Percentiles rank a stretch among this genome's conserved stretches.
phyloP scores from a whole-genome alignment of 2,797 vertebrate genomes.

The Rachycentron canadum region DNA sequence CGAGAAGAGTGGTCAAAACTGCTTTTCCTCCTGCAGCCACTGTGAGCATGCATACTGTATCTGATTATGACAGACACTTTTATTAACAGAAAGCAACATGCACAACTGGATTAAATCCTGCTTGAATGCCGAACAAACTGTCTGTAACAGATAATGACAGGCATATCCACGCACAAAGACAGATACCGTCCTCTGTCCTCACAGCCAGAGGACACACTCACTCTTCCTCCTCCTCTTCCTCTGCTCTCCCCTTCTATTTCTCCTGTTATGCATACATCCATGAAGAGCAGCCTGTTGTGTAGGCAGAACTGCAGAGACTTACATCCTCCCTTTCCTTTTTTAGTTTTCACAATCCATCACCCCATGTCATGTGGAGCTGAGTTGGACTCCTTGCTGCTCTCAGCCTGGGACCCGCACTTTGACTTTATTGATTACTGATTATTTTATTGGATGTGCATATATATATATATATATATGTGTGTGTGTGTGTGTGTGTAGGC shows the following conservation, averaged over 20 bases:
- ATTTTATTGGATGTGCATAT: background rate
- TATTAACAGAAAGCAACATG: constrained; percentile 11
- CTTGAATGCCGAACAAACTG: constrained; percentile 4
- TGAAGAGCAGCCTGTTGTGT: constrained; percentile 33
- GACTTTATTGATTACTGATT: constrained; percentile 35
- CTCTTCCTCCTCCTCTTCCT: background rate
- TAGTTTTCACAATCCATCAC: constrained; percentile 55
- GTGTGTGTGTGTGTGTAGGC: background rate
- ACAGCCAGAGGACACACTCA: constrained; percentile 27
- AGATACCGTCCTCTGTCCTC: constrained; percentile 15
- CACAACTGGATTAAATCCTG: constrained; percentile 1
- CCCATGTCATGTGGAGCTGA: constrained; percentile 49
- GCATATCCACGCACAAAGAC: constrained; percentile 1
- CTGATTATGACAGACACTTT: constrained; percentile 17
- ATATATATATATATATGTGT: background rate
- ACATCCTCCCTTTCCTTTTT: constrained; percentile 46
- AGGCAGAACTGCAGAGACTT: constrained; percentile 47
- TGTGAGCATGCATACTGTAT: constrained; percentile 1
- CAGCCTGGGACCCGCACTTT: constrained; percentile 9
- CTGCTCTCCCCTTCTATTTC: background rate
- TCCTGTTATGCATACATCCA: constrained; percentile 36
- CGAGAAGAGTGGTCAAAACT: background rate
- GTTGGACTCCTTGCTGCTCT: constrained; percentile 29
- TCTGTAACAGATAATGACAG: constrained; percentile 4
- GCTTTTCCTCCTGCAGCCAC: background rate